Percentiles rank a stretch among this genome's conserved stretches.
phyloP scores from a whole-genome alignment of 1,140 invertebrate genomes.

The Hylaeus volcanicus region DNA sequence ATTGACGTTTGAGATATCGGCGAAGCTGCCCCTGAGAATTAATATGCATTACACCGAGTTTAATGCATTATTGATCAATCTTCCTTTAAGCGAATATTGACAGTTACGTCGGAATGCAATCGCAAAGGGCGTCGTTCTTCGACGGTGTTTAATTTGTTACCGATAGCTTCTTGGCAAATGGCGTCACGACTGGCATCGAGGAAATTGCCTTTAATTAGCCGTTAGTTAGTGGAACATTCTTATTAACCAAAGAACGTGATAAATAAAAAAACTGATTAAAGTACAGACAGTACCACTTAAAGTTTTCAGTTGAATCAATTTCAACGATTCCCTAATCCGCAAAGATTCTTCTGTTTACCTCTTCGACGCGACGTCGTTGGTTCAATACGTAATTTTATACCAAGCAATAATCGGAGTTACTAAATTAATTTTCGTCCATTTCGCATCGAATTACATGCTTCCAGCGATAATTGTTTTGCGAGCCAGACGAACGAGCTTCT shows the following conservation, averaged over 20 bases:
- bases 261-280: not conserved
- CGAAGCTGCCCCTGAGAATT: not conserved
- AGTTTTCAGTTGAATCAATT: too few species aligned
- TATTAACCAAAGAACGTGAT: not conserved
- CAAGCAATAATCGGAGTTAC: too few species aligned
- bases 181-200: not conserved
- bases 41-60: constrained; percentile 13
- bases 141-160: not conserved
- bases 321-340: too few species aligned
- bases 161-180: constrained; percentile 15
- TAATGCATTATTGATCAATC: constrained; percentile 26
- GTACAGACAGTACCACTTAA: too few species aligned
- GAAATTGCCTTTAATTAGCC: constrained; percentile 10
- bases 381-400: too few species aligned
- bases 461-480: not conserved
- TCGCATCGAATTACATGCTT: not conserved
- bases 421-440: too few species aligned
- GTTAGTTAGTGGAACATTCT: not conserved
- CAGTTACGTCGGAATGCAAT: not conserved
- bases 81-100: constrained; percentile 9
- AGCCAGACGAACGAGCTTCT: not conserved
- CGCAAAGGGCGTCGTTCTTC: not conserved
- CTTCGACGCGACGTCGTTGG: too few species aligned
- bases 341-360: too few species aligned
- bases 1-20: constrained; percentile 13